Evolutionary conservation across 2,888 invertebrate species (phyloP), one percentile per base, ranked within the genome.

Genomic region (Watsonalla binaria): DNA sequence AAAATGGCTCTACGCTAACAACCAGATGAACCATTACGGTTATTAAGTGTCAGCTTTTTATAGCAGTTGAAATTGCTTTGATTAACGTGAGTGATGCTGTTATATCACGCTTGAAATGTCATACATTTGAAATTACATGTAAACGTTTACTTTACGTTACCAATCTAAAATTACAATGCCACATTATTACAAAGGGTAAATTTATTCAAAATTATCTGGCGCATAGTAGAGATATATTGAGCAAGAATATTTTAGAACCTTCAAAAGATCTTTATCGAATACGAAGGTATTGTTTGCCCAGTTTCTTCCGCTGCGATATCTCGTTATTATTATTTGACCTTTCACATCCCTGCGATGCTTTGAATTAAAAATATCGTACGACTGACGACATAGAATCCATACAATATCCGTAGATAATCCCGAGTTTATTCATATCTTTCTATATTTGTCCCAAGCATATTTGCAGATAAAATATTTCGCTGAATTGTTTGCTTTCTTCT

Each of bases 221-320:
- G n/a, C n/a, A n/a, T n/a, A 54, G 53, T 51, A 55, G 56, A 54
- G 60, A 62, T 54, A 51, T 55, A 65, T 65, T 72, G 66, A 66
- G 47, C 34, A 45, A 14, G 13, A 35, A 51, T 13, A 42, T 45
- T 42, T 47, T 46, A 9, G 33, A 15, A 50, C 50, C 59, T 61
- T 55, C 58, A 58, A 60, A 62, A 56, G 64, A 63, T 60, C 60
- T 54, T 59, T 67, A 70, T 65, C 61, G 58, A 60, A 60, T 68
- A 60, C 64, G 62, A 61, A 59, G 54, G 57, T 61, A 67, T 65
- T 70, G 65, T 65, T 72, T 66, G 62, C 65, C 68, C 63, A 56
- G 66, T 63, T 15, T 57, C 59, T 66, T 60, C 60, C 58, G 54
- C 51, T 55, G 45, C 54, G 47, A 53, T 37, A 15, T 39, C 39